A percentile compares a stretch with the other conserved stretches of the same genome.
Conservation (phyloP, 2,113 vertebrate species). For the Hippocampus barbouri region DNA sequence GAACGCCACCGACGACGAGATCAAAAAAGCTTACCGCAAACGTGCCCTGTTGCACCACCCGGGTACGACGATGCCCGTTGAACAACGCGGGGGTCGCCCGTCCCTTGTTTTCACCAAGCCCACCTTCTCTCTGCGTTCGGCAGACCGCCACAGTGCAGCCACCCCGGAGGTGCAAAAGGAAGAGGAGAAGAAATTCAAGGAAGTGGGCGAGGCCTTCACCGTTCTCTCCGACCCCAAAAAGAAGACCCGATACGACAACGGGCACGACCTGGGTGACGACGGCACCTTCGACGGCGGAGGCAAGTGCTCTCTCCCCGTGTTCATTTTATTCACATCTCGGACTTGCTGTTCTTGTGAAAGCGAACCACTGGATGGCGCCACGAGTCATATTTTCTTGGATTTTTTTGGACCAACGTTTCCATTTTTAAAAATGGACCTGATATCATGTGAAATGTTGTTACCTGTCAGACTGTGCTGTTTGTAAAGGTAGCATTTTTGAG, state of each 20-base stretch:
- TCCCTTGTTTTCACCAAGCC: too few relatives aligned
- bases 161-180: conserved; percentile 92
- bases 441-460: background rate
- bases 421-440: too few relatives aligned
- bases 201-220: conserved; percentile 94
- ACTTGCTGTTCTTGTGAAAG: background rate
- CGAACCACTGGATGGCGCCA: background rate
- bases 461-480: background rate
- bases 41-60: conserved; percentile 95
- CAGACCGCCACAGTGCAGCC: conserved; percentile 89
- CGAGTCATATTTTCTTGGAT: background rate
- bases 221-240: conserved; percentile 96
- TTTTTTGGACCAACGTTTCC: too few relatives aligned
- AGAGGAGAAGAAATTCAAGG: conserved; percentile 96
- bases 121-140: background rate
- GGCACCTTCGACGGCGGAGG: conserved; percentile 82
- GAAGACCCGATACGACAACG: conserved; percentile 88
- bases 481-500: background rate
- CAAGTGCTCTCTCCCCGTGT: conserved; percentile 42
- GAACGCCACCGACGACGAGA: conserved; percentile 91
- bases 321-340: background rate
- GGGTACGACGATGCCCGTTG: conserved; percentile 64
- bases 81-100: too few relatives aligned
- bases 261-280: conserved; percentile 90
- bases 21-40: conserved; percentile 95